Conservation (phyloP, 1,140 invertebrate species). For the Potamilus streckersoni region DNA sequence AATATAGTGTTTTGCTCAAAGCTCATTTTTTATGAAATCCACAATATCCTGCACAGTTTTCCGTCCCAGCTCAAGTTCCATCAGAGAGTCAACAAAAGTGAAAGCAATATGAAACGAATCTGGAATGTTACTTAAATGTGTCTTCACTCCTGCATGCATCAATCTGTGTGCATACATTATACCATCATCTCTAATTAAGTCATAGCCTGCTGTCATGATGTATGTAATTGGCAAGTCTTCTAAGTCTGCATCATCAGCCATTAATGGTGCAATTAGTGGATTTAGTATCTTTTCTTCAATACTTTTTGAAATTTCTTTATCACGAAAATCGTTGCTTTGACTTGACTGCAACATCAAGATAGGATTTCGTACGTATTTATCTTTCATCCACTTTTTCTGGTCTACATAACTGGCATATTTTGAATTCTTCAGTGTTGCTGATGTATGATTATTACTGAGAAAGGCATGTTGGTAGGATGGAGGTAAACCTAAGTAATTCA, state of each 20-base stretch:
- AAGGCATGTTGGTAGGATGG: slow-evolving; percentile 16
- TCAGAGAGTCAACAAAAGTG: slow-evolving; percentile 6
- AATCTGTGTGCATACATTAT: slow-evolving; percentile 34
- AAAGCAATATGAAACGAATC: slow-evolving; percentile 22
- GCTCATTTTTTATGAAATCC: slow-evolving; percentile 1
- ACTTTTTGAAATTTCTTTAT: slow-evolving; percentile 9
- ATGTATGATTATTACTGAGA: slow-evolving; percentile 31
- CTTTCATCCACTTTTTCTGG: not conserved
- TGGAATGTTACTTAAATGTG: slow-evolving; percentile 4
- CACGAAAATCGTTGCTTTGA: slow-evolving; percentile 21
- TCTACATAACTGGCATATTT: slow-evolving; percentile 15
- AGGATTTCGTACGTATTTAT: not conserved
- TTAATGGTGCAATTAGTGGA: slow-evolving; percentile 28
- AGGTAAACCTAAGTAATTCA: slow-evolving; percentile 17
- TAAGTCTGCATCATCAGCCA: slow-evolving; percentile 27
- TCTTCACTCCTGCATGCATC: slow-evolving; percentile 22
- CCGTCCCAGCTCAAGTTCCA: slow-evolving; percentile 3
- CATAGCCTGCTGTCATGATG: slow-evolving; percentile 38
- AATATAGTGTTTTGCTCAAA: not conserved
- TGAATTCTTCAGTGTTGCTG: slow-evolving; percentile 24
- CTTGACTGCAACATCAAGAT: not conserved
- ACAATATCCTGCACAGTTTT: slow-evolving; percentile 12
- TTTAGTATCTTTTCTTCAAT: slow-evolving; percentile 25
- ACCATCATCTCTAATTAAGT: slow-evolving; percentile 41
- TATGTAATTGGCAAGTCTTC: slow-evolving; percentile 22